A percentile compares a stretch with the other conserved stretches of the same genome.
phyloP scores from a whole-genome alignment of 2,888 invertebrate species.

The Hemistola chrysoprasaria region DNA sequence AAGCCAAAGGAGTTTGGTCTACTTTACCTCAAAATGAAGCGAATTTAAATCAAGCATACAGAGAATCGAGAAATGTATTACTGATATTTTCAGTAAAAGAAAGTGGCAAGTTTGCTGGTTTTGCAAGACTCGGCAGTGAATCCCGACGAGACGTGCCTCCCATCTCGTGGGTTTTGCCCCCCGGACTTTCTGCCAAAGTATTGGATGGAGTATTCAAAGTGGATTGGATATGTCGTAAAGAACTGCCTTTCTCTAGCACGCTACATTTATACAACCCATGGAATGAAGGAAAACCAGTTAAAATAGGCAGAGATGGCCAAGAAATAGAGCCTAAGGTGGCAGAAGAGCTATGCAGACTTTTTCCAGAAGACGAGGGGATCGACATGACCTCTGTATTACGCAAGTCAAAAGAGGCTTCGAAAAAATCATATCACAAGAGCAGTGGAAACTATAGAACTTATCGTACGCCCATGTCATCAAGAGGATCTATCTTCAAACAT shows the following conservation, averaged over 20 bases:
- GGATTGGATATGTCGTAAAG: constrained; percentile 98
- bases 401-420: constrained; percentile 92
- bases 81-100: constrained; percentile 98
- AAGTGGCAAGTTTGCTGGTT: constrained; percentile 97
- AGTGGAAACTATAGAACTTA: constrained; percentile 75
- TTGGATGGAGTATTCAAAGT: constrained; percentile 97
- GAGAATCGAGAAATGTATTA: constrained; percentile 96
- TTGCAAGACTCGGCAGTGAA: constrained; percentile 94
- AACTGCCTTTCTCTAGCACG: constrained; percentile 95
- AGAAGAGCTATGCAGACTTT: constrained; percentile 95
- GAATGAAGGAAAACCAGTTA: constrained; percentile 99
- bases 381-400: constrained; percentile 94
- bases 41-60: constrained; percentile 96
- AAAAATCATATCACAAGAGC: constrained; percentile 81
- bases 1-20: constrained; percentile 98
- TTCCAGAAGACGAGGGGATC: constrained; percentile 95
- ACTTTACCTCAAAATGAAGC: constrained; percentile 98
- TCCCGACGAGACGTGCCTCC: constrained; percentile 95
- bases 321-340: constrained; percentile 98
- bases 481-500: constrained; percentile 75
- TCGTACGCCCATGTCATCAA: constrained; percentile 68
- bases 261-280: constrained; percentile 97
- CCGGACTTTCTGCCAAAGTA: constrained; percentile 95
- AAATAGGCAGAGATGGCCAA: constrained; percentile 99
- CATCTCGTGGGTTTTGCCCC: constrained; percentile 96